Conservation (phyloP, 1,140 invertebrate genomes). For the Bombus impatiens region DNA sequence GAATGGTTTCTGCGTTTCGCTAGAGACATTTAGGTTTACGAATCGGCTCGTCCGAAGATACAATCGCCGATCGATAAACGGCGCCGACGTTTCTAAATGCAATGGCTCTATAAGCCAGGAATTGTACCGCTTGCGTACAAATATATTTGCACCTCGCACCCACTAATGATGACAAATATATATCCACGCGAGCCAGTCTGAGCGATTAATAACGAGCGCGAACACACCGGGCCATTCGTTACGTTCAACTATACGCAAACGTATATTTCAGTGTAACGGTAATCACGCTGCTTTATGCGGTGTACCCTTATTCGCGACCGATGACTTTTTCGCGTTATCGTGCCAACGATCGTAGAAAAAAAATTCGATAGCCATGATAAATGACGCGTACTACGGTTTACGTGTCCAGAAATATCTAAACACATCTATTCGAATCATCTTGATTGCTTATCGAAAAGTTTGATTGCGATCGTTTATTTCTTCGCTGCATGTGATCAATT, state of each 20-base stretch:
- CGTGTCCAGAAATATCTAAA: not conserved
- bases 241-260: slow-evolving; percentile 63
- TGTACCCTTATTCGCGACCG: slow-evolving; percentile 31
- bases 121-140: slow-evolving; percentile 55
- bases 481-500: not conserved
- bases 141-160: slow-evolving; percentile 57
- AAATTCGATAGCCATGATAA: slow-evolving; percentile 2
- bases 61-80: slow-evolving; percentile 31
- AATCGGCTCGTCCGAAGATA: not conserved
- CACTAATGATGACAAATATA: slow-evolving; percentile 71
- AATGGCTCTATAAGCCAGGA: slow-evolving; percentile 43
- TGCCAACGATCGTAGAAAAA: not conserved
- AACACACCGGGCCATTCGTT: slow-evolving; percentile 66
- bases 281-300: slow-evolving; percentile 52
- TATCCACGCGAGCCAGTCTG: slow-evolving; percentile 53
- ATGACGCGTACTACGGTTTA: not conserved
- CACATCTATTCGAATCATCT: not conserved
- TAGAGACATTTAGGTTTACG: not conserved
- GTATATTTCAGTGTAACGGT: slow-evolving; percentile 65
- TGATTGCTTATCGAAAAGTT: not conserved
- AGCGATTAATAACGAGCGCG: slow-evolving; percentile 63
- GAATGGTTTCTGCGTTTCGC: not conserved
- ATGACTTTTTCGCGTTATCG: slow-evolving; percentile 17
- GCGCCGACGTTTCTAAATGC: slow-evolving; percentile 35
- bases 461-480: not conserved